These are phyloP conservation scores for Epizoanthus illoricatus DNA, from an alignment of 92 coral and sea anemone species.

Conservation along the genomic window DNA sequence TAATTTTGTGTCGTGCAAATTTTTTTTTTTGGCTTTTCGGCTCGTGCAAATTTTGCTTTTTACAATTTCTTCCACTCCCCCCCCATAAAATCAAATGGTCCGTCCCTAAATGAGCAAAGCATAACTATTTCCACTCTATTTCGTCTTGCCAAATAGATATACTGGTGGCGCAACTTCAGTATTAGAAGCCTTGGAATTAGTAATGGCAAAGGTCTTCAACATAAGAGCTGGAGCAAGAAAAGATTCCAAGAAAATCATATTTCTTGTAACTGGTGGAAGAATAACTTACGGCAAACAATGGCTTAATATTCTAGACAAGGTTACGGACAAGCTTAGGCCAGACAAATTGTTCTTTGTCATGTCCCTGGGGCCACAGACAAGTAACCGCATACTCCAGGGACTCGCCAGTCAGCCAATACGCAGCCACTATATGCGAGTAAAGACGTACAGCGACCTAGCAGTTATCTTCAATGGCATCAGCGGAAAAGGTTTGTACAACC, in stretches of 20 bases:
- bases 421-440: constrained; percentile 40
- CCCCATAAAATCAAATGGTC: too few relatives aligned
- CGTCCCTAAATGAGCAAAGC: too few relatives aligned
- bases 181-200: constrained; percentile 9
- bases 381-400: not conserved
- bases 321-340: not conserved
- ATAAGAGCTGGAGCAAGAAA: not conserved
- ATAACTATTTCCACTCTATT: not conserved
- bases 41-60: too few relatives aligned
- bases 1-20: too few relatives aligned
- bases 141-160: not conserved
- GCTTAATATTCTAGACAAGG: not conserved
- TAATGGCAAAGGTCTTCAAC: not conserved
- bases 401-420: constrained; percentile 47
- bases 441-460: constrained; percentile 38
- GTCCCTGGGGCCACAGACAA: not conserved
- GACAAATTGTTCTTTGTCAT: constrained; percentile 9
- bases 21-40: too few relatives aligned
- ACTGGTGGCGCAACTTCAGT: constrained; percentile 14
- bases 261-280: constrained; percentile 25
- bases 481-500: constrained; percentile 48
- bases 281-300: not conserved
- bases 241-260: constrained; percentile 26
- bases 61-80: too few relatives aligned
- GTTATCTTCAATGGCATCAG: constrained; percentile 34